phyloP scores from a whole-genome alignment of 2,888 invertebrate species.

The Dusona sp. region DNA sequence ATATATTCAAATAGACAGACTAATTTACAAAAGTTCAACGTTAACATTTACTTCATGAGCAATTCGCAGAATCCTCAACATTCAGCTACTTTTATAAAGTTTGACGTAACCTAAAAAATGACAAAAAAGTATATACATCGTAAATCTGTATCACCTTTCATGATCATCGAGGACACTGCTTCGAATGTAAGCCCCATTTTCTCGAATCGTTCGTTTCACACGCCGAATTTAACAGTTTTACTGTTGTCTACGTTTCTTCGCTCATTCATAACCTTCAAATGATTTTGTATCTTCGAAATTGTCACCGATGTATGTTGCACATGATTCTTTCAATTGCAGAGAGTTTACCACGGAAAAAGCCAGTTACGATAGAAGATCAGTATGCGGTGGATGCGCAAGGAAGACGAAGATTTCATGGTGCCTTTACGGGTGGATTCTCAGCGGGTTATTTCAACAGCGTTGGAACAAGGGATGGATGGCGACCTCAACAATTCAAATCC shows the following conservation, averaged over 20 bases:
- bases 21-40: neutral
- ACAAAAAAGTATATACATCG: neutral
- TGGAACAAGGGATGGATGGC: conserved; percentile 98
- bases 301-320: conserved; percentile 13
- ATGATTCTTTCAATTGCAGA: conserved; percentile 86
- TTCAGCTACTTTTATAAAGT: neutral
- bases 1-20: neutral
- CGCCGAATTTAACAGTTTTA: neutral
- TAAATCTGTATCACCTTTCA: too few relatives aligned
- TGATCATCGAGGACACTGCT: neutral
- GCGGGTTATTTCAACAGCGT: conserved; percentile 99
- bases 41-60: neutral
- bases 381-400: conserved; percentile 96
- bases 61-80: neutral
- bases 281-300: neutral
- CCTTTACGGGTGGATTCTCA: conserved; percentile 99
- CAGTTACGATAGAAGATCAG: conserved; percentile 93
- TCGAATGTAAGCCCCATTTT: neutral
- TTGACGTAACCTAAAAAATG: conserved; percentile 25
- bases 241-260: neutral
- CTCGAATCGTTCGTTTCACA: neutral
- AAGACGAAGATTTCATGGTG: conserved; percentile 97
- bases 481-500: conserved; percentile 95
- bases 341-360: conserved; percentile 92
- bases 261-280: neutral